Evolutionary conservation across 2,888 invertebrate species (phyloP).

Genomic region (Minunthozetes semirufus): DNA sequence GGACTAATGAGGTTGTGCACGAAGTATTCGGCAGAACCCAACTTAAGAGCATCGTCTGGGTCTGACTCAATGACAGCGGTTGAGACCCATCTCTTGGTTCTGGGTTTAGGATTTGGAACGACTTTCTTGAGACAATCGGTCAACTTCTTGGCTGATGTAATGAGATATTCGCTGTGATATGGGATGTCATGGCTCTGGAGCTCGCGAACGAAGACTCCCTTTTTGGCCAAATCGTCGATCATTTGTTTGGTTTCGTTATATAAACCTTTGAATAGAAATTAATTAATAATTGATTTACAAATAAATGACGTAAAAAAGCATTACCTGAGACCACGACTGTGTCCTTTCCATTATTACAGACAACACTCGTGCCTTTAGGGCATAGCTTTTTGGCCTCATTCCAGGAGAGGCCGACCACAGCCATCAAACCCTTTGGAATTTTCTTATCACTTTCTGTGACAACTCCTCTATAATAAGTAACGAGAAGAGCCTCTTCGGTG

Average conservation of each 20-base stretch:
- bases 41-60: slow-evolving; percentile 62
- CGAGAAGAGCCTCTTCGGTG: neutral
- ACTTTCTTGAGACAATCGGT: neutral
- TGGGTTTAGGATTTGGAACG: slow-evolving; percentile 58
- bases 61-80: slow-evolving; percentile 77
- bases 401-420: no score
- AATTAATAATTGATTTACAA: no score
- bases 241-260: slow-evolving; percentile 57
- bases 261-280: no score
- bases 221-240: neutral
- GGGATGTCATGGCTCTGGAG: neutral
- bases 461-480: neutral
- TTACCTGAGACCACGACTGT: no score
- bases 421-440: neutral
- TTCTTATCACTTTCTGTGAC: slow-evolving; percentile 13
- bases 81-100: slow-evolving; percentile 82
- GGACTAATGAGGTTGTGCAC: slow-evolving; percentile 90
- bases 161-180: neutral
- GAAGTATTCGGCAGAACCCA: slow-evolving; percentile 84
- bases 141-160: neutral
- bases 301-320: no score
- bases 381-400: no score
- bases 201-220: neutral
- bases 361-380: no score
- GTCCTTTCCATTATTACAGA: no score